phyloP scores from a whole-genome alignment of 2,113 vertebrate genomes.

The Conger conger region DNA sequence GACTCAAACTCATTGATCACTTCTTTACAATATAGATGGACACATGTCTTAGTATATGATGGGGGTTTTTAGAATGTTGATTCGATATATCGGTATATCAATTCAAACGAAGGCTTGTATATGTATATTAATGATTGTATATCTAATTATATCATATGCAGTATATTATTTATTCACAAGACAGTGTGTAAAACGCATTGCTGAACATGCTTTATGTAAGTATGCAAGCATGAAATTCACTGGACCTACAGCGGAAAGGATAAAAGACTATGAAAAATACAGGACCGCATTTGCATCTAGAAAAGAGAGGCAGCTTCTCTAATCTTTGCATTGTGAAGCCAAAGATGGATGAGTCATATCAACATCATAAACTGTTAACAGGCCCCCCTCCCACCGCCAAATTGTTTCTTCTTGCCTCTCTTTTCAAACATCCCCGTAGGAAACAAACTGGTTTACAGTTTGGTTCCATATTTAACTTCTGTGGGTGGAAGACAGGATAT shows the following conservation, averaged over 20 bases:
- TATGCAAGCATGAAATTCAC: slow-evolving; percentile 71
- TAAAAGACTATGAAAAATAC: slow-evolving; percentile 71
- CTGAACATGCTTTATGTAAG: slow-evolving; percentile 59
- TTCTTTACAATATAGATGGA: neutral
- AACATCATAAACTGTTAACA: slow-evolving; percentile 70
- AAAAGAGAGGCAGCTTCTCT: slow-evolving; percentile 62
- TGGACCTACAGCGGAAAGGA: slow-evolving; percentile 59
- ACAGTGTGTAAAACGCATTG: slow-evolving; percentile 29
- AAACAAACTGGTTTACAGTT: slow-evolving; percentile 68
- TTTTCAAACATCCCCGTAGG: slow-evolving; percentile 67
- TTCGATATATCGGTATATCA: neutral
- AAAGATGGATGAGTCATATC: slow-evolving; percentile 74
- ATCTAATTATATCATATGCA: too few species aligned
- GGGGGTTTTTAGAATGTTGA: neutral
- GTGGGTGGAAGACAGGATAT: slow-evolving; percentile 67
- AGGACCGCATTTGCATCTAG: slow-evolving; percentile 64
- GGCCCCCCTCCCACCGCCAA: slow-evolving; percentile 52
- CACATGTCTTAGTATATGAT: neutral
- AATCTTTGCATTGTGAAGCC: slow-evolving; percentile 70
- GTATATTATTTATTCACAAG: too few species aligned
- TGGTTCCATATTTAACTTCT: slow-evolving; percentile 68
- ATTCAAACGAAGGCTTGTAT: neutral
- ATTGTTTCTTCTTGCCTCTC: slow-evolving; percentile 66
- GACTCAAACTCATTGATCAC: neutral
- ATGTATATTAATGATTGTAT: too few species aligned